phyloP scores from a whole-genome alignment of 2,888 invertebrate genomes.

The Hyalella azteca region DNA sequence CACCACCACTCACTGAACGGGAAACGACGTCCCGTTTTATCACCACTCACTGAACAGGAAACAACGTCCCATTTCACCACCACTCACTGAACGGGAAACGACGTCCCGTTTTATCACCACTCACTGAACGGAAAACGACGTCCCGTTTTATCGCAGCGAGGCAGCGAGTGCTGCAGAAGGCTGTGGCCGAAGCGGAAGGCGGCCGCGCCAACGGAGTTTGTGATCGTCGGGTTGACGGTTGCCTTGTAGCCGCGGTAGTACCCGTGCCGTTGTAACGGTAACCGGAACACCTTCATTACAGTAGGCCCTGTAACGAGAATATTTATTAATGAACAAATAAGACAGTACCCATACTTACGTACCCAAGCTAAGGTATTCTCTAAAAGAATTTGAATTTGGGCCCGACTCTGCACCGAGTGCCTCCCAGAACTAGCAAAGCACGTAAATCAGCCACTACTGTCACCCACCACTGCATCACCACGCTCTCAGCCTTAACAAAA shows the following conservation, averaged over 20 bases:
- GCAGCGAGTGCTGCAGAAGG: constrained; percentile 78
- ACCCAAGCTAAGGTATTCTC: no score
- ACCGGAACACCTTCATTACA: constrained; percentile 69
- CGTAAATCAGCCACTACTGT: no score
- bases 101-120: no score
- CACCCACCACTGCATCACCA: no score
- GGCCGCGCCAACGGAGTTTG: constrained; percentile 80
- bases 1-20: constrained; percentile 50
- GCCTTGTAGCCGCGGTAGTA: constrained; percentile 75
- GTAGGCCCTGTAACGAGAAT: constrained; percentile 48
- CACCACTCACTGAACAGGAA: constrained; percentile 43
- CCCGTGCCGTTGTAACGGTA: constrained; percentile 73
- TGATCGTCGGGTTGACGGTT: constrained; percentile 75
- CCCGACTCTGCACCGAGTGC: no score
- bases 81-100: background rate
- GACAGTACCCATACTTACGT: no score
- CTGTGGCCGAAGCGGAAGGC: constrained; percentile 89
- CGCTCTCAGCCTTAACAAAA: no score
- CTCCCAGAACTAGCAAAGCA: no score
- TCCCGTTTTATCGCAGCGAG: constrained; percentile 65
- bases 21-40: constrained; percentile 51
- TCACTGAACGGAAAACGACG: constrained; percentile 54
- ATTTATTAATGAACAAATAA: no score
- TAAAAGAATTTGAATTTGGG: no score
- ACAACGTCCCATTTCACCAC: background rate